A percentile compares a stretch with the other conserved stretches of the same genome.
Conservation (phyloP, 2,113 vertebrate species). For the Sminthopsis crassicaudata region DNA sequence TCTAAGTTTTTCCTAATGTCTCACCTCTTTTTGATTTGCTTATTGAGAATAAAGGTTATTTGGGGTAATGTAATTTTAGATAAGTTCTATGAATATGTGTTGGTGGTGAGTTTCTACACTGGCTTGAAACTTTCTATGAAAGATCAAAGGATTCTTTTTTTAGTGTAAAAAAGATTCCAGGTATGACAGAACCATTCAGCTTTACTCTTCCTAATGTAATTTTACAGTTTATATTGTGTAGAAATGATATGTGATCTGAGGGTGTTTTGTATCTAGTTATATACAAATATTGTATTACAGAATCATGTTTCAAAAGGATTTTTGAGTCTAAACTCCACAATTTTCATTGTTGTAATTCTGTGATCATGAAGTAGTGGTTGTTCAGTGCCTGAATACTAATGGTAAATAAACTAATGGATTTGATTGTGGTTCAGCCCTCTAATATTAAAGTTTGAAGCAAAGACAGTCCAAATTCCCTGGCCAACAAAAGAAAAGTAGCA, state of each 20-base stretch:
- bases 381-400: background rate
- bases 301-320: background rate
- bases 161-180: background rate
- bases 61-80: background rate
- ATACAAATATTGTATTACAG: background rate
- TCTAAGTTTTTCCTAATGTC: background rate
- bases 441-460: background rate
- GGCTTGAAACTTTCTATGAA: background rate
- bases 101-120: background rate
- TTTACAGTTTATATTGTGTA: background rate
- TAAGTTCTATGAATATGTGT: background rate
- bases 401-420: background rate
- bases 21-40: background rate
- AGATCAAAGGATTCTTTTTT: background rate
- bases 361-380: background rate
- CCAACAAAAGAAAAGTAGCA: background rate
- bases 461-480: background rate
- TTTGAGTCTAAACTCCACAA: background rate
- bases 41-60: background rate
- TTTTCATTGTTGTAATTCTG: background rate
- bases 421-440: background rate
- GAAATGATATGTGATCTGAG: background rate
- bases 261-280: background rate
- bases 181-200: background rate
- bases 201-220: background rate